Evolutionary conservation across 2,888 invertebrate species (phyloP).

Genomic region (Lasius fuliginosus): DNA sequence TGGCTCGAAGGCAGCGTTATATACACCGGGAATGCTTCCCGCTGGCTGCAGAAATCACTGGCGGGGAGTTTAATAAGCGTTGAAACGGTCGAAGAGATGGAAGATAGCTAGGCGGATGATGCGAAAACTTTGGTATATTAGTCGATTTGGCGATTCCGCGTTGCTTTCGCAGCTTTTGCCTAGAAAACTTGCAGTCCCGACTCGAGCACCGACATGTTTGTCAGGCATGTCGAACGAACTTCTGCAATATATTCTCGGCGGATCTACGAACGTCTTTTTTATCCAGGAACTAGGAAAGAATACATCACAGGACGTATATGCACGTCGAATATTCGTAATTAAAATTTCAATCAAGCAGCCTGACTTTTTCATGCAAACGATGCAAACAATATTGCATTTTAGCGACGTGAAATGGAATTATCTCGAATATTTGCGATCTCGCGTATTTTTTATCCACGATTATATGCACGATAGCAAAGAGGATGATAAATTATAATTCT

Average conservation of each 20-base stretch:
- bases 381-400: not conserved
- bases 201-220: constrained; percentile 63
- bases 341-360: constrained; percentile 52
- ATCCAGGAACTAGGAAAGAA: constrained; percentile 29
- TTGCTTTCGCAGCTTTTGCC: constrained; percentile 79
- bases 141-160: constrained; percentile 83
- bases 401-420: not conserved
- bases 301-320: constrained; percentile 38
- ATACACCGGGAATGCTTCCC: constrained; percentile 75
- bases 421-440: not conserved
- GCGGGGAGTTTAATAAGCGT: constrained; percentile 84
- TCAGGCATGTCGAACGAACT: constrained; percentile 67
- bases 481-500: constrained; percentile 17
- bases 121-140: constrained; percentile 86
- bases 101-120: constrained; percentile 85
- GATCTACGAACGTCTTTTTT: constrained; percentile 8
- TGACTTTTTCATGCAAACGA: not conserved
- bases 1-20: constrained; percentile 76
- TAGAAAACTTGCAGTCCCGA: constrained; percentile 77
- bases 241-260: constrained; percentile 58
- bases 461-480: not conserved
- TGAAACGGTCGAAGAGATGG: constrained; percentile 82
- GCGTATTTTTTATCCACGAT: not conserved
- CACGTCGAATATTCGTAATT: constrained; percentile 34
- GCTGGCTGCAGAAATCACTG: constrained; percentile 83